Conservation (phyloP, 2,113 vertebrate genomes). For the Bubo blakistoni region DNA sequence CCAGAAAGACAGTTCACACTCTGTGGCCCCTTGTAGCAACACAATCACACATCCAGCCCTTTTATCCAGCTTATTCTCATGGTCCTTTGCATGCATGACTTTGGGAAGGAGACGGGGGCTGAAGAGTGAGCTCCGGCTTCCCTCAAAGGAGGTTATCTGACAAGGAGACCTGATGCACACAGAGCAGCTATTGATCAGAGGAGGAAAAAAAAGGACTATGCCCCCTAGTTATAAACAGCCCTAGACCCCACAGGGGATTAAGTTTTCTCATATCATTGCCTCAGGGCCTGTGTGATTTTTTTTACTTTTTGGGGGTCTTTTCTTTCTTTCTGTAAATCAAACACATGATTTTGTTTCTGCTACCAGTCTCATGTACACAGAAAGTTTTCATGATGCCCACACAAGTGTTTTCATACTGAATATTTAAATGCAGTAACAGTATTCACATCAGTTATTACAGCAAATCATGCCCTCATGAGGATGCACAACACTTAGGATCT, state of each 20-base stretch:
- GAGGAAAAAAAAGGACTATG: neutral
- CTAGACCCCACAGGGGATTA: no score
- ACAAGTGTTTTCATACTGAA: neutral
- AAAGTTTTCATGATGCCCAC: neutral
- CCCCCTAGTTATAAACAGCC: neutral
- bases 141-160: neutral
- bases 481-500: neutral
- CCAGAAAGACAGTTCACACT: neutral
- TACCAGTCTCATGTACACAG: neutral
- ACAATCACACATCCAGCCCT: neutral
- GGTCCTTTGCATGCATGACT: accelerated
- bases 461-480: neutral
- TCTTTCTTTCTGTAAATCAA: neutral
- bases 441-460: neutral
- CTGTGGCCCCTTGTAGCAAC: neutral
- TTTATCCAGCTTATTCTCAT: neutral
- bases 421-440: neutral
- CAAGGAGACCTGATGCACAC: neutral
- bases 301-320: neutral
- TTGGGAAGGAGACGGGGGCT: neutral
- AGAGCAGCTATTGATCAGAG: neutral
- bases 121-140: neutral
- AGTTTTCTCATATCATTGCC: neutral
- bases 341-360: neutral
- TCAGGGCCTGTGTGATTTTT: neutral